A percentile compares a stretch with the other conserved stretches of the same genome.
Evolutionary conservation across 2,797 vertebrate genomes (phyloP).

Genomic region (Decapterus maruadsi): DNA sequence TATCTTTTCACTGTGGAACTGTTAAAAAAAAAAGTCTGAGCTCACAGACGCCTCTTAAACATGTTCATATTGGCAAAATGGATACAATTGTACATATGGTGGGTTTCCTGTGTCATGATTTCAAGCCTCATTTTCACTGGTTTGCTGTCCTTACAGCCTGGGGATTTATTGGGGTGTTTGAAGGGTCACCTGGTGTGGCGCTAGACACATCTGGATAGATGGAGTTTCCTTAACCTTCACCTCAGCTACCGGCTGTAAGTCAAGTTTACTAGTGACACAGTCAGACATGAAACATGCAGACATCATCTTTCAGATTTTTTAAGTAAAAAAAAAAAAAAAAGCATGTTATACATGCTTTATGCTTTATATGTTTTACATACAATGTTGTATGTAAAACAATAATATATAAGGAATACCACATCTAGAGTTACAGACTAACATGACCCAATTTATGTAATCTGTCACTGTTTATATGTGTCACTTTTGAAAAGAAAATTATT

Average conservation of each 20-base stretch:
- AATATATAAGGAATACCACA: neutral
- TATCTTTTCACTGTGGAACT: conserved; percentile 16
- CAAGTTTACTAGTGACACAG: conserved; percentile 34
- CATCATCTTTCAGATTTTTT: neutral
- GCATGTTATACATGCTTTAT: too few species aligned
- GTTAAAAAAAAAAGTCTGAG: conserved; percentile 1
- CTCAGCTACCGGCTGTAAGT: conserved; percentile 45
- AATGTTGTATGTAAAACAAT: neutral
- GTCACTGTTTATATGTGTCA: neutral
- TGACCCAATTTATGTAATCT: too few species aligned
- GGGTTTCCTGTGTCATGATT: conserved; percentile 24
- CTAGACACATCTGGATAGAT: conserved; percentile 52
- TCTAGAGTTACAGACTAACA: neutral
- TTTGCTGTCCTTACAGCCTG: conserved; percentile 12
- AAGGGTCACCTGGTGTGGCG: conserved; percentile 31
- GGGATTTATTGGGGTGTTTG: conserved; percentile 57
- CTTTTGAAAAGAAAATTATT: too few species aligned
- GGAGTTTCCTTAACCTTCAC: conserved; percentile 34
- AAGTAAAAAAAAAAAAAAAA: too few species aligned
- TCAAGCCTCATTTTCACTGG: conserved; percentile 31
- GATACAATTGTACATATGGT: conserved; percentile 24
- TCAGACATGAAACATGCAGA: conserved; percentile 30
- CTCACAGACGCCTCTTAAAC: conserved; percentile 3
- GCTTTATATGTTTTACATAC: too few species aligned
- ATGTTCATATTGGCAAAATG: conserved; percentile 28